phyloP scores from a whole-genome alignment of 2,113 vertebrate genomes.

The Forbesichthys agassizii region DNA sequence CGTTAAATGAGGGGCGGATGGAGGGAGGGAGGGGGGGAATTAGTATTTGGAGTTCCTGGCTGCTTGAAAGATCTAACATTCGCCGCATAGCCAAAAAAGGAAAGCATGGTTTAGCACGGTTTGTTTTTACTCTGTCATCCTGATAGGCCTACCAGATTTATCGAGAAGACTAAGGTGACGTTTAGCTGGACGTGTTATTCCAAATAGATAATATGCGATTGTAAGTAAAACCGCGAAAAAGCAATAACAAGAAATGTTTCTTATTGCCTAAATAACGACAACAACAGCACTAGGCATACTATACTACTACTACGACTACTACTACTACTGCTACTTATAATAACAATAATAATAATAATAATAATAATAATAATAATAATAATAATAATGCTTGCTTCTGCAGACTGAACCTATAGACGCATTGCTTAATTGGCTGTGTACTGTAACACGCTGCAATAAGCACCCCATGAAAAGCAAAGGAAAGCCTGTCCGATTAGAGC shows the following conservation, averaged over 20 bases:
- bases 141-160: no score
- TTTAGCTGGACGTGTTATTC: no score
- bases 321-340: background rate
- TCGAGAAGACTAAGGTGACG: no score
- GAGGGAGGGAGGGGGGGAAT: background rate
- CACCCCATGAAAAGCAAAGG: slow-evolving; percentile 61
- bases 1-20: slow-evolving; percentile 15
- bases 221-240: background rate
- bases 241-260: background rate
- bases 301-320: background rate
- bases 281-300: no score
- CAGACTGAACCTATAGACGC: slow-evolving; percentile 1
- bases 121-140: no score
- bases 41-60: no score
- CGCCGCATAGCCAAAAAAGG: slow-evolving; percentile 18
- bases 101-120: no score
- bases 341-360: slow-evolving; percentile 6
- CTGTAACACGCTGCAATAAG: slow-evolving; percentile 26
- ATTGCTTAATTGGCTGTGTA: slow-evolving; percentile 58
- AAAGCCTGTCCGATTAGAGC: slow-evolving; percentile 86
- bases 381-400: slow-evolving; percentile 7
- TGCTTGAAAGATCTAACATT: slow-evolving; percentile 34
- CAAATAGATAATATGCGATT: no score
- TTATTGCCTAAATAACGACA: no score
- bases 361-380: slow-evolving; percentile 16